A percentile compares a stretch with the other conserved stretches of the same genome.
phyloP scores from a whole-genome alignment of 2,888 invertebrate species.

The Lissocephala sabroskyi region DNA sequence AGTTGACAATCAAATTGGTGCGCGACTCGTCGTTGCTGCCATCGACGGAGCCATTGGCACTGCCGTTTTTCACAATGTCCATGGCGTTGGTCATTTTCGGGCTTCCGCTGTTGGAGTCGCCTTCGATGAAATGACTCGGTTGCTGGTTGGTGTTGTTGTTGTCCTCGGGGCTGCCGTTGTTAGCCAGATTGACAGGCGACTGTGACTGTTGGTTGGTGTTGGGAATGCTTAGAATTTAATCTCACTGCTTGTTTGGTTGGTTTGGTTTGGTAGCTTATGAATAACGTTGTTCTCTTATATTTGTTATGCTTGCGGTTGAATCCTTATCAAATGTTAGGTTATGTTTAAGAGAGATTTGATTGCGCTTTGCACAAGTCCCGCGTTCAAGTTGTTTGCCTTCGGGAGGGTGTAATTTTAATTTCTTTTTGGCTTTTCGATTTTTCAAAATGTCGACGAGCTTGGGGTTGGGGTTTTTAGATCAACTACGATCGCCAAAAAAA shows the following conservation, averaged over 20 bases:
- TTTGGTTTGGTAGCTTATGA: conserved; percentile 40
- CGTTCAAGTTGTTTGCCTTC: conserved; percentile 21
- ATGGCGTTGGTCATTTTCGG: conserved; percentile 72
- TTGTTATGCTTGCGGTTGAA: conserved; percentile 16
- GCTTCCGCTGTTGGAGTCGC: conserved; percentile 19
- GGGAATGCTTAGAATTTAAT: conserved; percentile 54
- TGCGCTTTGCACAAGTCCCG: conserved; percentile 72
- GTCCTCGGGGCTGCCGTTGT: conserved; percentile 5
- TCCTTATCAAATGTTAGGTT: conserved; percentile 12
- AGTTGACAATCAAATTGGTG: conserved; percentile 95
- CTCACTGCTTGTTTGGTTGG: conserved; percentile 62
- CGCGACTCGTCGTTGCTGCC: conserved; percentile 94
- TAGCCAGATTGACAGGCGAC: background rate
- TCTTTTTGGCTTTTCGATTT: conserved; percentile 15
- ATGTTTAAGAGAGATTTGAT: conserved; percentile 57
- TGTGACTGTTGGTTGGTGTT: conserved; percentile 8
- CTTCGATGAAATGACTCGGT: conserved; percentile 15
- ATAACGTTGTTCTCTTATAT: conserved; percentile 29
- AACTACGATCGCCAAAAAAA: conserved; percentile 62
- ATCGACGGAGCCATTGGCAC: conserved; percentile 70
- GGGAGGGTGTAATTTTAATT: conserved; percentile 11
- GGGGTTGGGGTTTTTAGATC: conserved; percentile 56
- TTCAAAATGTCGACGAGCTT: conserved; percentile 7
- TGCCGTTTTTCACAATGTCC: conserved; percentile 87
- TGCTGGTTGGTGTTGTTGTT: conserved; percentile 6